phyloP scores from a whole-genome alignment of 2,113 vertebrate species.

The Aplodontia rufa region DNA sequence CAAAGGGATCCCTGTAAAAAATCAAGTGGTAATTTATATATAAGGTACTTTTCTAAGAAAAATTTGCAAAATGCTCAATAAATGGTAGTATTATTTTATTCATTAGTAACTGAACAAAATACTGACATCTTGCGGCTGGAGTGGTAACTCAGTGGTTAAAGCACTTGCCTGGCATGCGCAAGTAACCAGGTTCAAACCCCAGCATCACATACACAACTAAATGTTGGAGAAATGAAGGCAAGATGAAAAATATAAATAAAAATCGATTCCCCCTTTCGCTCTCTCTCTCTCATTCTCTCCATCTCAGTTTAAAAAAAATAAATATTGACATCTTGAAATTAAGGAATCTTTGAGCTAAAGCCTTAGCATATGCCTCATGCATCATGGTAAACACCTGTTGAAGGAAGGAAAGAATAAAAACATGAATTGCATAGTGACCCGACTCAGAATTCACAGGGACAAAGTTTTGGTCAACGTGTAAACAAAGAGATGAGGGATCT shows the following conservation, averaged over 20 bases:
- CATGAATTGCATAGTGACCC: background rate
- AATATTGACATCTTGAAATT: constrained; percentile 11
- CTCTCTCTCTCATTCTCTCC: too few species aligned
- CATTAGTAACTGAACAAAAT: constrained; percentile 47
- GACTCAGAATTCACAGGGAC: background rate
- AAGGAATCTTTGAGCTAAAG: constrained; percentile 1
- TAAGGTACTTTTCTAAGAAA: constrained; percentile 2
- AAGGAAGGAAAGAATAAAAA: background rate
- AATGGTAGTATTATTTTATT: constrained; percentile 1
- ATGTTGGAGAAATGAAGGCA: too few species aligned
- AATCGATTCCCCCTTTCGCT: too few species aligned
- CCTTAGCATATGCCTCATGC: background rate
- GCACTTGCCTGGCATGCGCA: too few species aligned
- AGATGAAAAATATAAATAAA: too few species aligned
- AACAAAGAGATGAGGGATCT: background rate
- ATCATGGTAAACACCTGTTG: background rate
- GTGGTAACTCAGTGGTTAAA: too few species aligned
- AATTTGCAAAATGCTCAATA: background rate
- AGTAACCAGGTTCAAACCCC: too few species aligned
- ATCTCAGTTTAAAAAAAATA: too few species aligned
- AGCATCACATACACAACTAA: too few species aligned
- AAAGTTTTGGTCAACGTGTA: background rate
- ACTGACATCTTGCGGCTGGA: too few species aligned
- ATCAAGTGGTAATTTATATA: background rate
- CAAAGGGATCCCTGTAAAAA: background rate